Conservation (phyloP, 2,113 vertebrate species). For the Romanogobio albipinnatus region DNA sequence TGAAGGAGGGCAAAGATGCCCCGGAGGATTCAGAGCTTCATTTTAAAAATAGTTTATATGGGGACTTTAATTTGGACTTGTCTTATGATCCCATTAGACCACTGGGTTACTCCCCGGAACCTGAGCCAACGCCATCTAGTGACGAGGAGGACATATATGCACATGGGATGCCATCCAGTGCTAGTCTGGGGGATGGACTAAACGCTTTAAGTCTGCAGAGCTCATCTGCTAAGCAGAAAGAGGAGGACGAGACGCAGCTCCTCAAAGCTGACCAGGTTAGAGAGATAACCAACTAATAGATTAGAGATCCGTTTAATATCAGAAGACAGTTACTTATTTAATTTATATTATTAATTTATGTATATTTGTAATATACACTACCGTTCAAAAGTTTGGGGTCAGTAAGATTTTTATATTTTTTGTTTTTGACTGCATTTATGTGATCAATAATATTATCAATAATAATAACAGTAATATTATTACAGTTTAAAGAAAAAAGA, state of each 20-base stretch:
- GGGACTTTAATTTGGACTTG: slow-evolving; percentile 44
- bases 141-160: slow-evolving; percentile 96
- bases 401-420: too few species aligned
- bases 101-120: slow-evolving; percentile 61
- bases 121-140: slow-evolving; percentile 77
- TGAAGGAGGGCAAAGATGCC: slow-evolving; percentile 49
- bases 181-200: slow-evolving; percentile 70
- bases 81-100: slow-evolving; percentile 50
- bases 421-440: not conserved
- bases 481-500: not conserved
- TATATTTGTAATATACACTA: not conserved
- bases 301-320: not conserved
- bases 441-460: not conserved
- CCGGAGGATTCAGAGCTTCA: slow-evolving; percentile 58
- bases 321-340: not conserved
- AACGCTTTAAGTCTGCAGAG: slow-evolving; percentile 62
- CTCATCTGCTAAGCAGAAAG: slow-evolving; percentile 40
- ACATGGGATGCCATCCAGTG: slow-evolving; percentile 72
- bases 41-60: slow-evolving; percentile 22
- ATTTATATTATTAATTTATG: not conserved
- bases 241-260: slow-evolving; percentile 68
- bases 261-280: slow-evolving; percentile 85
- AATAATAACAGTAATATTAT: not conserved
- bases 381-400: not conserved
- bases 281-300: not conserved